Evolutionary conservation across 2,888 invertebrate species (phyloP), one percentile per base, ranked within the genome.

Genomic region (Vanessa cardui): DNA sequence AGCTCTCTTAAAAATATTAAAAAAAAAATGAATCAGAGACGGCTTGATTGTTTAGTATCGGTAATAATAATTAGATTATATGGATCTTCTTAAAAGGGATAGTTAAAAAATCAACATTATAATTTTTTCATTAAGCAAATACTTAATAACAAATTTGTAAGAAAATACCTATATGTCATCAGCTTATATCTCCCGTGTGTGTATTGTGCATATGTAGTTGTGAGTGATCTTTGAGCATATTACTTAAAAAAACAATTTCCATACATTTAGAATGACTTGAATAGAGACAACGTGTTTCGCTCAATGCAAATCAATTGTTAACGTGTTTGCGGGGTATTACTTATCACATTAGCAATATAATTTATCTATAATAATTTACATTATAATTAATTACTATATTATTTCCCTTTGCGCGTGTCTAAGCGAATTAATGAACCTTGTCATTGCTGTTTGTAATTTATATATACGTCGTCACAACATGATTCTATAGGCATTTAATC

Each of bases 401-500:
- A 66, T 46, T 52, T 69, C 56, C 61, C 66, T 54, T 68, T 71
- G 69, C 67, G 59, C 66, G 64, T 66, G 64, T 50, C 50, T 67
- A 60, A 64, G 33, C 21, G 59, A 68, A 68, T 69, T 70, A 72
- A 72, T 70, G 50, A 64, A 62, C 60, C 49, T 68, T 66, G 69
- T 71, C 66, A 66, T 54, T 62, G 59, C 58, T 69, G 45, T 64
- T 66, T 58, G 61, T 71, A 69, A 69, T 69, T 69, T 62, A 69
- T 71, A 62, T 58, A 61, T 64, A 66, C 63, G 66, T 58, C 54
- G 64, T 61, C 68, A 64, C 26, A 60, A 50, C 66, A 69, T 59
- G 66, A 60, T 65, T 66, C 52, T 58, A 65, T 60, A 71, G 71
- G 63, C 69, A 69, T 67, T 63, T 67, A 68, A 64, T 68, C 71